These are phyloP conservation scores for Nyctereutes procyonoides DNA, from an alignment of 2,113 vertebrate genomes.

Conservation along the genomic window DNA sequence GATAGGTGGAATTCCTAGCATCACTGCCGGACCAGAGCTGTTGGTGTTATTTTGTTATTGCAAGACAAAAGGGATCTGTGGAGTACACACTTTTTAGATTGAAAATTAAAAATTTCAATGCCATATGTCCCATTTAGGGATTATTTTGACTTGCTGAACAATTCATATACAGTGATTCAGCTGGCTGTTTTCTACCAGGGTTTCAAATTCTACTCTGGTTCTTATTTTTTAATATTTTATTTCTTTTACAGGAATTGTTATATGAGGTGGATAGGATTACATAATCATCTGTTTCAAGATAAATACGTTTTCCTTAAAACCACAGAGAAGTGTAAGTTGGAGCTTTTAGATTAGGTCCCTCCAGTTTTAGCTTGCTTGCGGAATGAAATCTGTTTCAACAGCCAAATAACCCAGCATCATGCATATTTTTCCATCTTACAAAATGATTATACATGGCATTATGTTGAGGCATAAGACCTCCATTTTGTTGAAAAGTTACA, in stretches of 20 bases:
- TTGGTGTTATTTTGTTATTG: not conserved
- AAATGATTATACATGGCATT: not conserved
- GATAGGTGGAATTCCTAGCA: not conserved
- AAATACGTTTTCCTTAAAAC: slow-evolving; percentile 14
- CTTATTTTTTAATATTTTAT: not conserved
- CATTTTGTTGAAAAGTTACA: not conserved
- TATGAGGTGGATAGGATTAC: not conserved
- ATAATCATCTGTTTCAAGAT: slow-evolving; percentile 22
- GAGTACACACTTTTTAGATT: not conserved
- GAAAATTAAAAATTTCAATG: not conserved
- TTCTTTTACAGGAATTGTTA: not conserved
- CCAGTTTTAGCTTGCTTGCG: not conserved
- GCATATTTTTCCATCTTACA: not conserved
- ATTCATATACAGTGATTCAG: not conserved
- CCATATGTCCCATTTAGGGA: accelerated
- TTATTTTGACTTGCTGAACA: not conserved
- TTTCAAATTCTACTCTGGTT: slow-evolving; percentile 9
- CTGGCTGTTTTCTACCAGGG: not conserved
- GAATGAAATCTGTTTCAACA: not conserved
- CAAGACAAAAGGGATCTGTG: not conserved
- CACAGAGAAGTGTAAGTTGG: not conserved
- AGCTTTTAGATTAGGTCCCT: not conserved
- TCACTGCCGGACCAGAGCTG: accelerated
- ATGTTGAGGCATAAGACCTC: not conserved
- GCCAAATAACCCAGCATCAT: too few species aligned